Evolutionary conservation across 2,113 vertebrate genomes (phyloP).

Genomic region (Aldabrachelys gigantea): DNA sequence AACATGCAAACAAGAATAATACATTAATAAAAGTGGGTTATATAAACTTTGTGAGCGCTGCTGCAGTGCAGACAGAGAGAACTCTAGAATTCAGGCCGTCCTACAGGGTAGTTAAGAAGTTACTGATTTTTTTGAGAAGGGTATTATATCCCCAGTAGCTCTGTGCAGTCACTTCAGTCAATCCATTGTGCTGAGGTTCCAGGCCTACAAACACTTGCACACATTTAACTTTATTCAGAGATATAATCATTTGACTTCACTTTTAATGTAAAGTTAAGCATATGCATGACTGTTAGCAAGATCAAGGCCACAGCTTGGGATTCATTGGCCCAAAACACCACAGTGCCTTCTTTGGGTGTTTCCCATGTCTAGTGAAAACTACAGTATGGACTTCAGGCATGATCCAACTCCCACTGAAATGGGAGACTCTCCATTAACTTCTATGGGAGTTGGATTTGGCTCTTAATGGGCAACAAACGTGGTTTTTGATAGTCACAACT

Average conservation of each 20-base stretch:
- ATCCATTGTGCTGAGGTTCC: neutral
- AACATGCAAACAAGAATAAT: neutral
- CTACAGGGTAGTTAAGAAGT: neutral
- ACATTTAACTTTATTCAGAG: constrained; percentile 38
- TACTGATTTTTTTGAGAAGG: neutral
- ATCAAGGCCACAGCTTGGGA: constrained; percentile 38
- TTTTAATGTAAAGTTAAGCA: constrained; percentile 57
- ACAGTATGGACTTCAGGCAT: constrained; percentile 29
- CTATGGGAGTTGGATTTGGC: constrained; percentile 23
- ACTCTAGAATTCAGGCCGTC: neutral
- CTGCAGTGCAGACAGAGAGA: neutral
- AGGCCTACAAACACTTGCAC: constrained; percentile 46
- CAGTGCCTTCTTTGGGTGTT: constrained; percentile 63
- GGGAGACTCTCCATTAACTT: constrained; percentile 44
- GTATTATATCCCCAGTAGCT: neutral
- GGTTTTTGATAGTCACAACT: constrained; percentile 63
- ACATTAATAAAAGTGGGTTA: neutral
- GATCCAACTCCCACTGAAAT: constrained; percentile 37
- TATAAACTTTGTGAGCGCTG: neutral
- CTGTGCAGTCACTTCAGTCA: neutral
- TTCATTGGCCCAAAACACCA: constrained; percentile 47
- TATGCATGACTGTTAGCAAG: constrained; percentile 37
- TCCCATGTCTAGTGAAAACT: constrained; percentile 23
- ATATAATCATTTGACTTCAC: constrained; percentile 35
- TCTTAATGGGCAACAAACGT: constrained; percentile 57